Conservation (phyloP, 2,888 invertebrate species). For the Ischnus inquisitorius region DNA sequence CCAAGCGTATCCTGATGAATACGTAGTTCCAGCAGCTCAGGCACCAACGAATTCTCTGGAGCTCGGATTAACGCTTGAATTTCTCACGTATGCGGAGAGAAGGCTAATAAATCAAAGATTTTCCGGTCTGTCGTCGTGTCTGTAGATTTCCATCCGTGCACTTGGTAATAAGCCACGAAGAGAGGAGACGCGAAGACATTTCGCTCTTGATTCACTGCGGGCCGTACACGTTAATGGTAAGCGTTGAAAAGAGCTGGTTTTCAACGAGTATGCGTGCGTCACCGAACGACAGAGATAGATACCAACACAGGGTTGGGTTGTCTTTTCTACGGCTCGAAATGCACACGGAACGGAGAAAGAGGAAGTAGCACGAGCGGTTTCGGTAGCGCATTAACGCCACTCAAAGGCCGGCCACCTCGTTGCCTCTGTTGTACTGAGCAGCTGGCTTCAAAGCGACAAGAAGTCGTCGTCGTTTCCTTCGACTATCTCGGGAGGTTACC, state of each 20-base stretch:
- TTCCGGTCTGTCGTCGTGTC: constrained; percentile 18
- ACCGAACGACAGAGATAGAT: neutral
- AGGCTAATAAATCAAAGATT: constrained; percentile 40
- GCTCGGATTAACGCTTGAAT: neutral
- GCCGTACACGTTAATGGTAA: neutral
- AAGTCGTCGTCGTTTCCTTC: constrained; percentile 45
- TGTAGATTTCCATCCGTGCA: constrained; percentile 19
- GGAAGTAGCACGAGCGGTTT: constrained; percentile 52
- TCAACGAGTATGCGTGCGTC: constrained; percentile 49
- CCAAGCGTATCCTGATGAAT: neutral
- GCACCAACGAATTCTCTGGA: neutral
- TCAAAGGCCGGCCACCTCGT: constrained; percentile 64
- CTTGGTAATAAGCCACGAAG: constrained; percentile 21
- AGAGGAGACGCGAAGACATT: constrained; percentile 35
- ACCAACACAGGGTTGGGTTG: neutral
- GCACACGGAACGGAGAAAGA: constrained; percentile 49
- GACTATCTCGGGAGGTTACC: constrained; percentile 1
- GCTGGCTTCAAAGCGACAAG: constrained; percentile 79
- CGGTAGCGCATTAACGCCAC: constrained; percentile 68
- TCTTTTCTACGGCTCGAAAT: constrained; percentile 14
- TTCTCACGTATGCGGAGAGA: neutral
- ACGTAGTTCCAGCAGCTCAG: neutral
- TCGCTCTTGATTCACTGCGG: constrained; percentile 36
- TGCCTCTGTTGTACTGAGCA: constrained; percentile 63
- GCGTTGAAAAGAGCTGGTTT: constrained; percentile 39